Percentiles rank a stretch among this genome's conserved stretches.
Evolutionary conservation across 2,113 vertebrate genomes (phyloP).

Genomic region (Tachycineta bicolor): DNA sequence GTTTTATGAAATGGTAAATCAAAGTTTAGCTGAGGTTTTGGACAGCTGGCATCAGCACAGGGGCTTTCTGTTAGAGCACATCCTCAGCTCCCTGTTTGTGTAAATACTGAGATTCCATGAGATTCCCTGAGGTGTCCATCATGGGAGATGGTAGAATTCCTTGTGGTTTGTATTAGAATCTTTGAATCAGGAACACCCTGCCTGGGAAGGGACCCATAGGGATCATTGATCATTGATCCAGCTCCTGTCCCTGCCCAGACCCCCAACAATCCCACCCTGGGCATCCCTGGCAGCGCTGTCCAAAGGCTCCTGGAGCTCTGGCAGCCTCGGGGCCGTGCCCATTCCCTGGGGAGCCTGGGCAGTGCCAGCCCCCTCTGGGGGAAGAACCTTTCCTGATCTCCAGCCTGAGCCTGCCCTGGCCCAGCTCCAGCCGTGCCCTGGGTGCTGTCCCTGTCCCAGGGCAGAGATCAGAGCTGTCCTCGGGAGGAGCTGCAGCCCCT

Average conservation of each 20-base stretch:
- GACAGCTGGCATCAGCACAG: background rate
- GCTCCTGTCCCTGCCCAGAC: background rate
- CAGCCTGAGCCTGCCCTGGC: background rate
- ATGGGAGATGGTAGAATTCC: background rate
- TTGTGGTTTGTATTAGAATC: background rate
- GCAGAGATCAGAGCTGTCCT: background rate
- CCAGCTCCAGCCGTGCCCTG: background rate
- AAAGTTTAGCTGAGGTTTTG: background rate
- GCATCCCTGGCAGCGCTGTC: background rate
- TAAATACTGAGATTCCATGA: background rate
- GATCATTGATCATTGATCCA: fast-evolving
- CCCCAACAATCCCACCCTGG: fast-evolving
- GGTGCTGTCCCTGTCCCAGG: background rate
- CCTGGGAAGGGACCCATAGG: background rate
- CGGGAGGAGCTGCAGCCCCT: background rate
- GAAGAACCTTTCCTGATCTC: background rate
- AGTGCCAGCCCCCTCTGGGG: background rate
- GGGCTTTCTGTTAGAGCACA: background rate
- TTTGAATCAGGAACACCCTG: background rate
- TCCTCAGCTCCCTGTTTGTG: background rate
- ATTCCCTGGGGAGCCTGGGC: background rate
- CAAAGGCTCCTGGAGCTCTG: background rate
- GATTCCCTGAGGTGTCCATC: background rate
- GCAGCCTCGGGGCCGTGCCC: background rate
- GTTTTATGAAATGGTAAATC: background rate